Evolutionary conservation across 2,888 invertebrate genomes (phyloP).

Genomic region (Arrhopalites spinosus): DNA sequence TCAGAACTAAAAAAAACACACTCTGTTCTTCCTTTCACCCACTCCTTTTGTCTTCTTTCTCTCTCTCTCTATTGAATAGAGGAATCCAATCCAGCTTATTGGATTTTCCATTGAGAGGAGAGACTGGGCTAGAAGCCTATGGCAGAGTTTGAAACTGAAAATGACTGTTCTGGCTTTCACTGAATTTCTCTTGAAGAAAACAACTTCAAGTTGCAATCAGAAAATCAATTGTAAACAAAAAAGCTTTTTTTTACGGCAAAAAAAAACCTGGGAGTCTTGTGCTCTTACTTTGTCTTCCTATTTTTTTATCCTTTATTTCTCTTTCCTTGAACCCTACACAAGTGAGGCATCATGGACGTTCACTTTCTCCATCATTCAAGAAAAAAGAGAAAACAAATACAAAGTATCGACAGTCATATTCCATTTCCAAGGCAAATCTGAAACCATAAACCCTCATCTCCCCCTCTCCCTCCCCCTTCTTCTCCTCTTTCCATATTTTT

Average conservation of each 20-base stretch:
- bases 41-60: neutral
- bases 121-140: slow-evolving; percentile 11
- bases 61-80: slow-evolving; percentile 1
- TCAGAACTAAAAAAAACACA: neutral
- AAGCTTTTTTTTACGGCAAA: too few species aligned
- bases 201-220: too few species aligned
- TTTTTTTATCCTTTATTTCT: neutral
- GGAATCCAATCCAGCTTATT: slow-evolving; percentile 26
- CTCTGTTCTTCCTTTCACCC: neutral
- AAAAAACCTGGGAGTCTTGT: too few species aligned
- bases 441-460: neutral
- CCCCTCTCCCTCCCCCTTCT: too few species aligned
- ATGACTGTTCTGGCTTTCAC: slow-evolving; percentile 11
- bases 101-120: slow-evolving; percentile 21
- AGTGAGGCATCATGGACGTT: neutral
- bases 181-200: neutral
- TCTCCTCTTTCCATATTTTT: too few species aligned
- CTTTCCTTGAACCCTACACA: neutral
- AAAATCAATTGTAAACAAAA: too few species aligned
- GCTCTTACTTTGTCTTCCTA: neutral
- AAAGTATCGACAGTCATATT: neutral
- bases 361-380: neutral
- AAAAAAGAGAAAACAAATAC: neutral
- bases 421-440: slow-evolving; percentile 2
- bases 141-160: slow-evolving; percentile 27